phyloP scores from a whole-genome alignment of 2,888 invertebrate genomes.

The Cosmorhoe ocellata region DNA sequence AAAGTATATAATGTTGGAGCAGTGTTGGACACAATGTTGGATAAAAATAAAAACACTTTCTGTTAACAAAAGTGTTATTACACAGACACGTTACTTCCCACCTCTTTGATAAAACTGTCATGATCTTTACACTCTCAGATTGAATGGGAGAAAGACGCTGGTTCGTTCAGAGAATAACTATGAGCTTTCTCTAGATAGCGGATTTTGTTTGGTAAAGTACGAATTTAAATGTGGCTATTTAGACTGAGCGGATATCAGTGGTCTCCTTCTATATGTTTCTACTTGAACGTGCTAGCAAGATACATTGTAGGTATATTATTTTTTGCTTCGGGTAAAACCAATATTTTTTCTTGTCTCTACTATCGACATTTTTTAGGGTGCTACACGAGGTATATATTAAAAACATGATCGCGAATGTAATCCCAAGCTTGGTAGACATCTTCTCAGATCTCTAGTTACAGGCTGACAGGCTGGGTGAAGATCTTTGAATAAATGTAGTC shows the following conservation, averaged over 20 bases:
- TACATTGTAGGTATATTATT: not conserved
- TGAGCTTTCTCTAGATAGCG: conserved; percentile 33
- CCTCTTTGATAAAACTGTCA: conserved; percentile 39
- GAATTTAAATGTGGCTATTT: conserved; percentile 22
- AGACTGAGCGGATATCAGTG: conserved; percentile 7
- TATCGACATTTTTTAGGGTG: not conserved
- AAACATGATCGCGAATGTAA: too few species aligned
- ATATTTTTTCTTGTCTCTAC: not conserved
- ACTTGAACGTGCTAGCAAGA: not conserved
- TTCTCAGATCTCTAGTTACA: too few species aligned
- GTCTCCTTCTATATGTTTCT: not conserved
- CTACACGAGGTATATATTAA: too few species aligned
- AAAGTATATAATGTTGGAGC: too few species aligned
- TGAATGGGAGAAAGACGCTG: conserved; percentile 36
- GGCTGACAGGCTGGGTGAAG: too few species aligned
- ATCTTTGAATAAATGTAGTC: too few species aligned
- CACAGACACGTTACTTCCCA: conserved; percentile 17
- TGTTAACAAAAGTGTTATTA: conserved; percentile 21
- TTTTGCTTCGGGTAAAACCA: not conserved
- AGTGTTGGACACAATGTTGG: not conserved
- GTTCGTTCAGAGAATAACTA: conserved; percentile 33
- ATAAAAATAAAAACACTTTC: conserved; percentile 26
- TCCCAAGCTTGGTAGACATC: too few species aligned
- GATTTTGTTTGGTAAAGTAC: conserved; percentile 20
- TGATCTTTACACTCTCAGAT: conserved; percentile 46